Evolutionary conservation across 2,797 vertebrate genomes (phyloP).

Genomic region (Coilia nasus): DNA sequence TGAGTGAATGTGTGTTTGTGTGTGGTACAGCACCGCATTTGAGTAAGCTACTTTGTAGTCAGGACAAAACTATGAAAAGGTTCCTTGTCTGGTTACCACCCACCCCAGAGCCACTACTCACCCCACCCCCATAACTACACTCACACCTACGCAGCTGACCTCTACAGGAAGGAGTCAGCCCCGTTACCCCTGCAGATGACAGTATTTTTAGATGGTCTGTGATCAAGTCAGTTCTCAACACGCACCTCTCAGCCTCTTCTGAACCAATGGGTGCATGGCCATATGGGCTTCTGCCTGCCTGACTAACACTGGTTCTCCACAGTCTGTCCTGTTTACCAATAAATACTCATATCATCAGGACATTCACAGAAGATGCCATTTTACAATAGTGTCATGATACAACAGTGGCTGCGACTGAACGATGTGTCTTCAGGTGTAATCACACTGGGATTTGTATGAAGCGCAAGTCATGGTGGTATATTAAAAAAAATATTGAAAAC

Average conservation of each 20-base stretch:
- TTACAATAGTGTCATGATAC: neutral
- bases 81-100: neutral
- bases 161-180: neutral
- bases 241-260: neutral
- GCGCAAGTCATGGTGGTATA: neutral
- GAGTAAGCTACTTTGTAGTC: neutral
- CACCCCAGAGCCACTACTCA: neutral
- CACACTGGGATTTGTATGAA: neutral
- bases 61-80: neutral
- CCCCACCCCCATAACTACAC: neutral
- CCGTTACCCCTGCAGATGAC: neutral
- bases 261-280: neutral
- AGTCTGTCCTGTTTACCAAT: slow-evolving; percentile 4
- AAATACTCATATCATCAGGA: neutral
- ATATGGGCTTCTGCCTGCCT: neutral
- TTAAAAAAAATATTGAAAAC: neutral
- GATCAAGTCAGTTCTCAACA: neutral
- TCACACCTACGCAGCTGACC: neutral
- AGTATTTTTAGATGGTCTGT: neutral
- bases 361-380: neutral
- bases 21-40: neutral
- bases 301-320: neutral
- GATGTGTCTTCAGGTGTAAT: neutral
- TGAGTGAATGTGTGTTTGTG: neutral
- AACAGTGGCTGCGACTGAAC: neutral